Evolutionary conservation across 2,888 invertebrate genomes (phyloP), one percentile per base, ranked within the genome.

Genomic region (Hypena proboscidalis): DNA sequence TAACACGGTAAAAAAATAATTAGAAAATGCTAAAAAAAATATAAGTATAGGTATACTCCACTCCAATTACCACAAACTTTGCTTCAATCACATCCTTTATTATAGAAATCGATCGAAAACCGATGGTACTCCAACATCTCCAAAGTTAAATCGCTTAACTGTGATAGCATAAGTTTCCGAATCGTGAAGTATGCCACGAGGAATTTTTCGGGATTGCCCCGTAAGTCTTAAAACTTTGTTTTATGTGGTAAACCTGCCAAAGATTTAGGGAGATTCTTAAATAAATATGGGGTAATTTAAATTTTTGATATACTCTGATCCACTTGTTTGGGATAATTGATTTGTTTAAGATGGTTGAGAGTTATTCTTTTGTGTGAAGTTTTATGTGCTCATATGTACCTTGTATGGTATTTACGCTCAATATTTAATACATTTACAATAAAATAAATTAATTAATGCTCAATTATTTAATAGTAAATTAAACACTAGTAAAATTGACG

Each of bases 151-250:
- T 49, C 54, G 46, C 46, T 53, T 47, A 40, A 21, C 26, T 15
- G 37, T 49, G 58, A 61, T 60, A 58, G 44, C 47, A 42, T 29
- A 61, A 63, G 51, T 65, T 64, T 36, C 32, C 49, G 39, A 58
- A 63, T 41, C 45, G 30, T 47, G 39, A 63, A 65, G 54, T 52
- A 63, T 55, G 55, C 51, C 34, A 20, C 15, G 41, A 47, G 38
- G 45, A 49, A 51, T 65, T 65, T 60, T 60, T 65, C 33, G 45
- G 21, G 29, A 36, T 33, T 6, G 10, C 23, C 36, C 31, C 27
- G 32, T 58, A 51, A 64, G 42, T 54, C 54, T 61, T 45, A 43
- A 45, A 65, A 65, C 14, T 61, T 63, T 44, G 19, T 36, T 57
- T 60, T 54, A 65, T 48, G 49, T 47, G 40, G 23, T 49, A 54